These are phyloP conservation scores for Puffinus mauretanicus DNA, from an alignment of 2,113 vertebrate genomes.

Conservation along the genomic window DNA sequence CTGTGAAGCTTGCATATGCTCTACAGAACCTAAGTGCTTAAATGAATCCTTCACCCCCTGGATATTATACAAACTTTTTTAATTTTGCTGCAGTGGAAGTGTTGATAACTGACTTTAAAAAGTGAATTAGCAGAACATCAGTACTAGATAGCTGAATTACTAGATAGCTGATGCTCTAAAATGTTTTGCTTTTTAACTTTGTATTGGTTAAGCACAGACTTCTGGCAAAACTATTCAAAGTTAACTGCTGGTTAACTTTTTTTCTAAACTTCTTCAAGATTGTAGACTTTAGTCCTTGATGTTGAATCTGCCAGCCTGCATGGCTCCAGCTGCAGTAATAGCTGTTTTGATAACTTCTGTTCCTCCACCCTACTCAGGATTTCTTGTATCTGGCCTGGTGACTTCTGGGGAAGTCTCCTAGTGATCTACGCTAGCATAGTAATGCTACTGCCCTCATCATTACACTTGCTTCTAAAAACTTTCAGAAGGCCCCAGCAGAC, in stretches of 20 bases:
- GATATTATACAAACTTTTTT: neutral
- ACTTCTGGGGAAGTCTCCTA: neutral
- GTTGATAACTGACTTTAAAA: neutral
- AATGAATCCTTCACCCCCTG: neutral
- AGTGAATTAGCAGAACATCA: neutral
- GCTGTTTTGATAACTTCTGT: neutral
- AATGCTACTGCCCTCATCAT: neutral
- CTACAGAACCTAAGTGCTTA: neutral
- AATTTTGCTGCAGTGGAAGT: neutral
- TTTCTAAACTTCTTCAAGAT: neutral
- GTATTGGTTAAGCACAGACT: neutral
- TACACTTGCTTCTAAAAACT: neutral
- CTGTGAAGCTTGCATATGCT: neutral
- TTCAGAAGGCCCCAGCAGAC: neutral
- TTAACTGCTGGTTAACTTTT: neutral
- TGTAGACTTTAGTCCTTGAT: neutral
- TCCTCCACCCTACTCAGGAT: neutral
- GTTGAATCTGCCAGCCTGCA: neutral
- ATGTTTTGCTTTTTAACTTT: neutral
- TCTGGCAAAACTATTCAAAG: neutral
- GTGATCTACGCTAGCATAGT: neutral
- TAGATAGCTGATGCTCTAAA: neutral
- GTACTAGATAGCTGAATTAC: neutral
- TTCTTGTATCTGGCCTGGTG: neutral
- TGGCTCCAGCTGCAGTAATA: neutral